phyloP scores from a whole-genome alignment of 2,113 vertebrate species.

The Anser brachyrhynchus region DNA sequence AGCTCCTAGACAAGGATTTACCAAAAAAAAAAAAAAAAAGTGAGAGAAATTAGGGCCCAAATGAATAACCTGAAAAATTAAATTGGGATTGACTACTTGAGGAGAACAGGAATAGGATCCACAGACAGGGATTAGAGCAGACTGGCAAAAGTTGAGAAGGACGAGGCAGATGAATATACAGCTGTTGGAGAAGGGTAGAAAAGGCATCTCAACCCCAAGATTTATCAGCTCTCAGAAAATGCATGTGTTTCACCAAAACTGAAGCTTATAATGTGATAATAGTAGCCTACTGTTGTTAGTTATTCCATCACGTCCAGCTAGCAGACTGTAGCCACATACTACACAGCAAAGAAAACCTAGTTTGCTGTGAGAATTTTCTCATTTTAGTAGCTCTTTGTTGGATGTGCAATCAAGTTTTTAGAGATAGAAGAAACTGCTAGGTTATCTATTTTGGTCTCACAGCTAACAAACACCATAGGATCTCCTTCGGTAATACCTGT shows the following conservation, averaged over 20 bases:
- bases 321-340: neutral
- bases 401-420: neutral
- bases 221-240: neutral
- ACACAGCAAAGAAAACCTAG: neutral
- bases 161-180: neutral
- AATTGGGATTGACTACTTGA: neutral
- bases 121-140: neutral
- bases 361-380: neutral
- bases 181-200: neutral
- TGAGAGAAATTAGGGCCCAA: neutral
- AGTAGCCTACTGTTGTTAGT: neutral
- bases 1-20: neutral
- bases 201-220: neutral
- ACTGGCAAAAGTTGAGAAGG: neutral
- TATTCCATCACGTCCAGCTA: neutral
- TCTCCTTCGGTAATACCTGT: neutral
- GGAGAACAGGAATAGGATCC: neutral
- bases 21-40: neutral
- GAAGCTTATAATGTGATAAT: neutral
- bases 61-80: neutral
- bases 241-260: accelerated
- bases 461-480: neutral
- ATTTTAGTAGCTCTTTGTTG: neutral
- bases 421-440: neutral
- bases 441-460: neutral